These are phyloP conservation scores for Cladopsammia gracilis DNA, from an alignment of 64 coral and sea anemone genomes.

Conservation along the genomic window DNA sequence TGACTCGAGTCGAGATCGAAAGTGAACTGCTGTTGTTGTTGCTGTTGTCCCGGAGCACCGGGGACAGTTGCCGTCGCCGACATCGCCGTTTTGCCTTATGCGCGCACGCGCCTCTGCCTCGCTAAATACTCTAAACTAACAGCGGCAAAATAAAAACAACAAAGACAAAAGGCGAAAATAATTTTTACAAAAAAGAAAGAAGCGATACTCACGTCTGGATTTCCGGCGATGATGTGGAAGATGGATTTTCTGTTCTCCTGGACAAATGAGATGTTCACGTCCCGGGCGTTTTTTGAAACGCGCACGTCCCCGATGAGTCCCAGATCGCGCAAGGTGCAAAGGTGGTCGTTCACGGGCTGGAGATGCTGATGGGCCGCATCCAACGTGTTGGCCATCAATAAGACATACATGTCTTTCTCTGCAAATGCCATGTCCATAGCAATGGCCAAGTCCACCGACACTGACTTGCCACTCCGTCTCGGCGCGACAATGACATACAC, in stretches of 20 bases:
- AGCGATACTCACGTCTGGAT: background rate
- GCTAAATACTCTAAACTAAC: background rate
- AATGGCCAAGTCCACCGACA: background rate
- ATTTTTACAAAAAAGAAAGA: background rate
- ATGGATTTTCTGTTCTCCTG: background rate
- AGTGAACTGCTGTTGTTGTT: background rate
- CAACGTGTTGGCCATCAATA: background rate
- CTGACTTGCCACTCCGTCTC: conserved; percentile 5
- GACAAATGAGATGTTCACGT: background rate
- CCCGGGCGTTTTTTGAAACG: background rate
- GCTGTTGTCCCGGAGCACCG: background rate
- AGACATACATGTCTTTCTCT: background rate
- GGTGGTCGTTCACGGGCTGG: background rate
- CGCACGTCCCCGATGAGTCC: background rate
- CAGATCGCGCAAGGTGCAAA: background rate
- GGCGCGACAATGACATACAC: background rate
- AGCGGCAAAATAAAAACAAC: background rate
- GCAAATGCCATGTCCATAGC: background rate
- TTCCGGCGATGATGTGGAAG: conserved; percentile 10
- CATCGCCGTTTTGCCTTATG: background rate
- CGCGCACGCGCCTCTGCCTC: background rate
- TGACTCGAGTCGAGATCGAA: background rate
- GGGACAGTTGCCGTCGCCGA: background rate
- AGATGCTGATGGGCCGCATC: background rate
- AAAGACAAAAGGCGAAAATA: background rate